Evolutionary conservation across 1,140 invertebrate species (phyloP).

Genomic region (Myzus persicae): DNA sequence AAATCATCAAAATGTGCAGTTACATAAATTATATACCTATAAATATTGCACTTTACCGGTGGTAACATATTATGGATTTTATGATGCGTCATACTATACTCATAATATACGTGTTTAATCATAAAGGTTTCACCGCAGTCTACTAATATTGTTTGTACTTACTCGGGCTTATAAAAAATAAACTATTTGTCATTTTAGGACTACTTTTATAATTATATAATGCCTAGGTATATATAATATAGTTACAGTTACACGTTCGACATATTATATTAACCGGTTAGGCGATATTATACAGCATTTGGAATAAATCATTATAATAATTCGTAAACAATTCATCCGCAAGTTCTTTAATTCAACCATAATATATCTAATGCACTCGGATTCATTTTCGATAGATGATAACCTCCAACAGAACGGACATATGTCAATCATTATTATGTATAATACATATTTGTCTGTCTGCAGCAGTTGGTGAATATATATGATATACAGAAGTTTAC

Average conservation of each 20-base stretch:
- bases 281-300: background rate
- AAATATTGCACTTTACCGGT: background rate
- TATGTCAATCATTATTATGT: constrained; percentile 3
- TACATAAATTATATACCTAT: background rate
- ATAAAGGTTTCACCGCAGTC: background rate
- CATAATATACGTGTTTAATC: background rate
- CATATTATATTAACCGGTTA: background rate
- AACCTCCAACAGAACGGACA: background rate
- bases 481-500: background rate
- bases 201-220: background rate
- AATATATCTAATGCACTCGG: background rate
- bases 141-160: background rate
- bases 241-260: background rate
- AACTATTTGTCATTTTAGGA: background rate
- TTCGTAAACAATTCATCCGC: background rate
- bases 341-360: background rate
- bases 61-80: background rate
- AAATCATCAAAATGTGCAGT: background rate
- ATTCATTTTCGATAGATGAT: background rate
- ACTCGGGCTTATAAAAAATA: background rate
- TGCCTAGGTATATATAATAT: too few species aligned
- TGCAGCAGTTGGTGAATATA: background rate
- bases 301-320: background rate
- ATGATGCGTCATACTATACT: background rate
- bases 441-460: background rate